Evolutionary conservation across 2,113 vertebrate genomes (phyloP).

Genomic region (Cebidichthys violaceus): DNA sequence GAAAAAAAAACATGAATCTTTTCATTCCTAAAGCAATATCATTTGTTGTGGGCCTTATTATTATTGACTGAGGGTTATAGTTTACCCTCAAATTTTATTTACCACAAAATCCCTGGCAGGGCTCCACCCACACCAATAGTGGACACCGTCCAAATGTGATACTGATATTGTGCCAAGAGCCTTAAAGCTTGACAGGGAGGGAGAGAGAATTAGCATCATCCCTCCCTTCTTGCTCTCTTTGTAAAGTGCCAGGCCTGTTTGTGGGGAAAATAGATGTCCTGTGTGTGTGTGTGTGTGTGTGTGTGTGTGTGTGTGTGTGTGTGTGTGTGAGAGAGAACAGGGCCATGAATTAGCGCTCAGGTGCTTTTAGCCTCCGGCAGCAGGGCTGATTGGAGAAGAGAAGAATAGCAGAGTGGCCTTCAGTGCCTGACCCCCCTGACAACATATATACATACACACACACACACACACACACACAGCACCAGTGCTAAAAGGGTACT

Average conservation of each 20-base stretch:
- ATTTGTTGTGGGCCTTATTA: neutral
- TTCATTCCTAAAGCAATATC: neutral
- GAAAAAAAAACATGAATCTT: neutral
- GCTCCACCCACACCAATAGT: constrained; percentile 31
- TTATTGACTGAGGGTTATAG: constrained; percentile 5
- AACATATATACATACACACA: neutral
- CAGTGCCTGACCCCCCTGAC: constrained; percentile 50
- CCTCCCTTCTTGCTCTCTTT: constrained; percentile 12
- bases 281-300: neutral
- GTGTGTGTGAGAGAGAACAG: constrained; percentile 4
- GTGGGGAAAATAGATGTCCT: constrained; percentile 10
- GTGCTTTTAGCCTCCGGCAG: constrained; percentile 58
- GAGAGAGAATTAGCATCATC: constrained; percentile 62
- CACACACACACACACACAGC: constrained; percentile 24
- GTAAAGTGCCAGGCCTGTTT: constrained; percentile 23
- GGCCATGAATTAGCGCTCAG: constrained; percentile 74
- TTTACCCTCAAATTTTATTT: constrained; percentile 16
- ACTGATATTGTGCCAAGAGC: constrained; percentile 25
- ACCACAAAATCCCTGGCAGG: constrained; percentile 3
- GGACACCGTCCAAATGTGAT: constrained; percentile 31
- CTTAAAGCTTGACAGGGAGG: constrained; percentile 4
- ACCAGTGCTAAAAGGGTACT: constrained; percentile 25
- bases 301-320: constrained; percentile 6
- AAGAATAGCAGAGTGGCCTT: constrained; percentile 75
- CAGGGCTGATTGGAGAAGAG: constrained; percentile 78